Percentiles rank a stretch among this genome's conserved stretches.
Conservation (phyloP, 2,888 invertebrate species). For the Stenurella melanura region DNA sequence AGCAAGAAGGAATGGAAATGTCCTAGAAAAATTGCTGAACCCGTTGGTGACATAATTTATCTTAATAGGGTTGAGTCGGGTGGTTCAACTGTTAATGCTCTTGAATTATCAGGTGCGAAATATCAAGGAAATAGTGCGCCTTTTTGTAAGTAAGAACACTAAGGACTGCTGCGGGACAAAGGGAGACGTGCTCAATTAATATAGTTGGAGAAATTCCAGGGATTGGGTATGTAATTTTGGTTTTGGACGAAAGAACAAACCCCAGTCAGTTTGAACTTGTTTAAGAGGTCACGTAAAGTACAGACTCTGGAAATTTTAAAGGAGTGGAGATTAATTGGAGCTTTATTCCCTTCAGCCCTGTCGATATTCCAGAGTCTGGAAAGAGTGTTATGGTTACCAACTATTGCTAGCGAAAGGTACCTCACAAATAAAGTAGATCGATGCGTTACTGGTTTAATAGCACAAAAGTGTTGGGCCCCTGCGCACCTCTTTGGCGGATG, state of each 20-base stretch:
- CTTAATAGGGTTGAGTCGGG: constrained; percentile 91
- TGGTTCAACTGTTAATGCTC: constrained; percentile 93
- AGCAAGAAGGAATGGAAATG: constrained; percentile 99
- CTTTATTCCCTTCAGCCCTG: constrained; percentile 70
- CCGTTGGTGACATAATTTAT: constrained; percentile 93
- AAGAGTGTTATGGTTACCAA: constrained; percentile 89
- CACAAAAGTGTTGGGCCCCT: constrained; percentile 98
- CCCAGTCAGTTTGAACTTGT: constrained; percentile 94
- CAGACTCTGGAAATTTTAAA: too few species aligned
- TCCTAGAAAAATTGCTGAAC: constrained; percentile 98
- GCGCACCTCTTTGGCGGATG: constrained; percentile 96
- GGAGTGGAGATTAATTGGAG: too few species aligned
- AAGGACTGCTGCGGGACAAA: constrained; percentile 81
- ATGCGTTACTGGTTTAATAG: constrained; percentile 95
- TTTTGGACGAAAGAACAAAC: constrained; percentile 79
- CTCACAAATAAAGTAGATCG: constrained; percentile 96
- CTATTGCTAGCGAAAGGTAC: constrained; percentile 92
- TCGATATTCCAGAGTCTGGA: constrained; percentile 82
- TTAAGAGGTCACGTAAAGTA: too few species aligned
- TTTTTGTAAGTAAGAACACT: constrained; percentile 83
- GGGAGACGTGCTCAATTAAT: constrained; percentile 92
- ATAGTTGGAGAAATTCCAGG: constrained; percentile 95
- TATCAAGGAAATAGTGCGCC: constrained; percentile 97
- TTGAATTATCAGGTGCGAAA: constrained; percentile 99
- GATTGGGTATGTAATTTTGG: constrained; percentile 82